phyloP scores from a whole-genome alignment of 2,113 vertebrate genomes.

The Isichthys henryi region DNA sequence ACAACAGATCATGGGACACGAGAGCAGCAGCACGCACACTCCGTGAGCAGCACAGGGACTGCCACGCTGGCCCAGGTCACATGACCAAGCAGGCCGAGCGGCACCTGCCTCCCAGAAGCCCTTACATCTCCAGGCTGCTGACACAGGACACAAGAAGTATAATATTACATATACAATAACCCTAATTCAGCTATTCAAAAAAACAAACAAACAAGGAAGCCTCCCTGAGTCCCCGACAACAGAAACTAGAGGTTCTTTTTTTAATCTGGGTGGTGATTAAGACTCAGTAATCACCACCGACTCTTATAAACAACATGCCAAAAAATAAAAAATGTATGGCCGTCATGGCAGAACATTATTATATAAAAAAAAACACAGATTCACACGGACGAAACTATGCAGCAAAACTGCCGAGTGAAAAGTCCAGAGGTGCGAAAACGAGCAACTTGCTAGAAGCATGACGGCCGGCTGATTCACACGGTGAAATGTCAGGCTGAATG shows the following conservation, averaged over 20 bases:
- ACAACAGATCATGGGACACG: background rate
- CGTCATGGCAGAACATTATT: background rate
- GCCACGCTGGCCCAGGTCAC: background rate
- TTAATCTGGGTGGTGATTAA: background rate
- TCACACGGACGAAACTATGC: background rate
- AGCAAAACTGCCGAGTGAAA: background rate
- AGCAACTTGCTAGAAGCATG: slow-evolving; percentile 1
- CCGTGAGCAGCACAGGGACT: background rate
- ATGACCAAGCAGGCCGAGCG: background rate
- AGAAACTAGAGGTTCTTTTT: background rate
- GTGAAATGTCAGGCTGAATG: slow-evolving; percentile 20
- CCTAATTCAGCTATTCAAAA: background rate
- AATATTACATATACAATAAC: background rate
- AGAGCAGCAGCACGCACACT: background rate
- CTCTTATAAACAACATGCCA: background rate
- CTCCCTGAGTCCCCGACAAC: background rate
- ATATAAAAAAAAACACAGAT: background rate
- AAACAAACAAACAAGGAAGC: background rate
- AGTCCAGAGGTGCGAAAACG: slow-evolving; percentile 6
- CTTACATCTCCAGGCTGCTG: background rate
- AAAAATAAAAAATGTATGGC: background rate
- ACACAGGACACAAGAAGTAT: background rate
- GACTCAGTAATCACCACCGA: background rate
- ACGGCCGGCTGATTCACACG: slow-evolving; percentile 15
- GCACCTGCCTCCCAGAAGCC: background rate